phyloP scores from a whole-genome alignment of 2,888 invertebrate species.

The Morpho achilles region DNA sequence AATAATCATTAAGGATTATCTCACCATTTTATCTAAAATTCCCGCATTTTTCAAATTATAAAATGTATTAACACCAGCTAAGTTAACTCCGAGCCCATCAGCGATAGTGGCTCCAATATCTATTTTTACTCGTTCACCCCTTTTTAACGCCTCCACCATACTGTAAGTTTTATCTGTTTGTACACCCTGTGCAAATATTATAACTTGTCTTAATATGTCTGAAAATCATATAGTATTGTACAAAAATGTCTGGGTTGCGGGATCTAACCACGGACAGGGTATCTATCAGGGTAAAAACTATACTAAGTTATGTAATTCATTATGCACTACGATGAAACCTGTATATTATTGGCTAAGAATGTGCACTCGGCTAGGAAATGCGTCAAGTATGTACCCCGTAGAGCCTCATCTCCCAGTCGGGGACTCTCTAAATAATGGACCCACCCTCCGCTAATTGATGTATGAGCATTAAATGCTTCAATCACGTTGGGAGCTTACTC shows the following conservation, averaged over 20 bases:
- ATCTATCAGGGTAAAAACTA: no score
- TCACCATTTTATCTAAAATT: slow-evolving; percentile 67
- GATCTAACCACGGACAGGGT: no score
- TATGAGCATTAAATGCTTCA: no score
- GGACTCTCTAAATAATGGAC: no score
- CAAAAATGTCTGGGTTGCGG: background rate
- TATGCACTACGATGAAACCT: no score
- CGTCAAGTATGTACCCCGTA: no score
- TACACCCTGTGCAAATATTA: slow-evolving; percentile 44
- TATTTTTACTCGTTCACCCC: slow-evolving; percentile 85
- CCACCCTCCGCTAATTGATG: no score
- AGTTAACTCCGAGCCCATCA: slow-evolving; percentile 83
- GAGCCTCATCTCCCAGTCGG: no score
- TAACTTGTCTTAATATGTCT: background rate
- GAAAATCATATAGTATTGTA: background rate
- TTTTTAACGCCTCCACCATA: slow-evolving; percentile 72
- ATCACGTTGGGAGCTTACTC: no score
- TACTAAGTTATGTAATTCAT: no score
- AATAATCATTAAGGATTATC: background rate
- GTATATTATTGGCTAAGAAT: no score
- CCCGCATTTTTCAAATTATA: slow-evolving; percentile 53
- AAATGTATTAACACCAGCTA: slow-evolving; percentile 65
- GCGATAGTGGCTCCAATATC: slow-evolving; percentile 85
- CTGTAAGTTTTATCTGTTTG: slow-evolving; percentile 60
- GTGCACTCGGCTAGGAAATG: no score